Conservation (phyloP, 2,113 vertebrate genomes). For the Bos taurus region DNA sequence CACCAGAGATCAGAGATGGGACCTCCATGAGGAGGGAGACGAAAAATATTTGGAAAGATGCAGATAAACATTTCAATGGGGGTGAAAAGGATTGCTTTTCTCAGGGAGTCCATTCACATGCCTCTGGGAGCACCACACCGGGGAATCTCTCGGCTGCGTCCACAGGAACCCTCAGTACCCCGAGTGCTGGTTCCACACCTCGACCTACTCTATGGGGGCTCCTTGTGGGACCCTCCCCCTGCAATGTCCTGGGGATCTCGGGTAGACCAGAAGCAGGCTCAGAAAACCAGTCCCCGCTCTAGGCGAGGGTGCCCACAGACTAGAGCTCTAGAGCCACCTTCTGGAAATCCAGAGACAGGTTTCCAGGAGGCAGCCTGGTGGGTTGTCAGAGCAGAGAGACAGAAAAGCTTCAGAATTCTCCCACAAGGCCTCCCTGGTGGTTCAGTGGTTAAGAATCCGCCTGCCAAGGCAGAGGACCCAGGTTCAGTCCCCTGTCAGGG, state of each 20-base stretch:
- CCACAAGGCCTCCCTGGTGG: too few species aligned
- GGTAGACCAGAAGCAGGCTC: rapidly evolving
- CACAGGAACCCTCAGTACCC: rapidly evolving
- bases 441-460: not conserved
- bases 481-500: rapidly evolving
- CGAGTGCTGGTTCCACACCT: rapidly evolving
- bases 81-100: rapidly evolving
- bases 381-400: too few species aligned
- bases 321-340: not conserved
- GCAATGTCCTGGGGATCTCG: rapidly evolving
- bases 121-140: rapidly evolving
- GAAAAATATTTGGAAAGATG: not conserved
- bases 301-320: rapidly evolving
- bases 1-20: rapidly evolving
- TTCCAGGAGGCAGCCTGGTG: too few species aligned
- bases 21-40: not conserved
- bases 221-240: rapidly evolving
- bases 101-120: not conserved
- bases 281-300: not conserved
- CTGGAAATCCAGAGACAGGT: not conserved
- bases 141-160: rapidly evolving
- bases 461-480: not conserved
- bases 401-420: too few species aligned
- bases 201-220: rapidly evolving
- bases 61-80: not conserved